Evolutionary conservation across 2,888 invertebrate genomes (phyloP).

Genomic region (Agelastica alni): DNA sequence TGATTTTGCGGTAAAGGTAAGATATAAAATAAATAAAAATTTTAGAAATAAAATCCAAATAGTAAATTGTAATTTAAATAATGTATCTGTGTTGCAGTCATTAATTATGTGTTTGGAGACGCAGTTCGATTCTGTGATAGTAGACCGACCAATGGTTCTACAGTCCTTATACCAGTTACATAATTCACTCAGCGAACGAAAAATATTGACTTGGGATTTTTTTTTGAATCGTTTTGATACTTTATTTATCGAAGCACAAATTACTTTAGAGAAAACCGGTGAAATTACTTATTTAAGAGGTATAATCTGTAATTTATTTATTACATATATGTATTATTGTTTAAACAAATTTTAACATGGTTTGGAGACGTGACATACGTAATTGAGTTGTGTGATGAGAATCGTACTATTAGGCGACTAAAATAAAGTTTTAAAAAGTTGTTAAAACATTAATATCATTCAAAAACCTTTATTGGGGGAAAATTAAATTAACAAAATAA

Average conservation of each 20-base stretch:
- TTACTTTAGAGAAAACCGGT: constrained; percentile 82
- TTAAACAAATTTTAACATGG: not conserved
- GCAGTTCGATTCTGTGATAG: constrained; percentile 96
- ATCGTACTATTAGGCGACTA: no score
- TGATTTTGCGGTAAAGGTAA: constrained; percentile 81
- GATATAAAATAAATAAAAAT: not conserved
- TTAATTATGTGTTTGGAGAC: constrained; percentile 93
- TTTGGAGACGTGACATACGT: no score
- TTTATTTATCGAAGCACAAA: constrained; percentile 93
- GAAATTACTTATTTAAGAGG: constrained; percentile 84
- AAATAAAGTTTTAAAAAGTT: no score
- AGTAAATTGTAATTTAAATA: not conserved
- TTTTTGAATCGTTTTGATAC: constrained; percentile 96
- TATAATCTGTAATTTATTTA: constrained; percentile 55
- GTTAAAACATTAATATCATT: no score
- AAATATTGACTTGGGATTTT: constrained; percentile 95
- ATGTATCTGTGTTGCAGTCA: constrained; percentile 61
- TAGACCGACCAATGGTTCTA: constrained; percentile 94
- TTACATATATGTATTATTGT: not conserved
- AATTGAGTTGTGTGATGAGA: no score
- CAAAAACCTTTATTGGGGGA: no score
- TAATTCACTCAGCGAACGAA: constrained; percentile 87
- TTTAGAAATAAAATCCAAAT: constrained; percentile 1
- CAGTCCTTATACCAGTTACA: constrained; percentile 94
- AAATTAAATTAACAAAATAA: no score